Conservation (phyloP, 2,888 invertebrate species). For the Melanotus villosus region DNA sequence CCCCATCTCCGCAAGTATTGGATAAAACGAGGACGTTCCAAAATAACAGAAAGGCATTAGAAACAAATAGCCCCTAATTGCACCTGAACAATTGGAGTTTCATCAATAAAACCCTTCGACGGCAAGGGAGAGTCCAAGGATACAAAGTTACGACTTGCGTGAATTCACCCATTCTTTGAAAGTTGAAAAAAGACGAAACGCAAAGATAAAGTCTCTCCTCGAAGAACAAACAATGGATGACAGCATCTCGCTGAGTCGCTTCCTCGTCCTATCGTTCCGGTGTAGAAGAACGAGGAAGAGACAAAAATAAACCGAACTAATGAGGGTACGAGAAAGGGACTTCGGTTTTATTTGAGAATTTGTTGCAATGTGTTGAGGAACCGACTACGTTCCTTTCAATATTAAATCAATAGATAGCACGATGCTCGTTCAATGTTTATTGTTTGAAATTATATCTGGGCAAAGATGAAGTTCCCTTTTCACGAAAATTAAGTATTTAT, state of each 20-base stretch:
- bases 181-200: constrained; percentile 8
- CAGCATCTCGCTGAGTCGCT: constrained; percentile 19
- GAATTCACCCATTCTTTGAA: background rate
- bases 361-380: constrained; percentile 23
- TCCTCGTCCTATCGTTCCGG: constrained; percentile 15
- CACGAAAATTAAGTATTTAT: too few species aligned
- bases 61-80: constrained; percentile 36
- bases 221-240: constrained; percentile 5
- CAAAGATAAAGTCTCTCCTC: constrained; percentile 5
- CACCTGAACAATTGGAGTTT: constrained; percentile 32
- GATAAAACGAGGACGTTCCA: background rate
- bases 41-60: constrained; percentile 21
- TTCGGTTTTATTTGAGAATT: constrained; percentile 27
- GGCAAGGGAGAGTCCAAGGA: background rate
- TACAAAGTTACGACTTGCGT: constrained; percentile 13
- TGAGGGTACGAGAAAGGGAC: constrained; percentile 19
- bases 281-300: constrained; percentile 25
- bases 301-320: constrained; percentile 32
- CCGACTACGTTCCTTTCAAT: constrained; percentile 16
- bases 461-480: too few species aligned
- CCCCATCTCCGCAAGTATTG: too few species aligned
- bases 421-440: background rate
- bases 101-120: constrained; percentile 28
- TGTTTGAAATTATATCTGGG: too few species aligned
- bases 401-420: constrained; percentile 13